These are phyloP conservation scores for Triplophysa yarkandensis DNA, from an alignment of 2,797 vertebrate species.

Conservation along the genomic window DNA sequence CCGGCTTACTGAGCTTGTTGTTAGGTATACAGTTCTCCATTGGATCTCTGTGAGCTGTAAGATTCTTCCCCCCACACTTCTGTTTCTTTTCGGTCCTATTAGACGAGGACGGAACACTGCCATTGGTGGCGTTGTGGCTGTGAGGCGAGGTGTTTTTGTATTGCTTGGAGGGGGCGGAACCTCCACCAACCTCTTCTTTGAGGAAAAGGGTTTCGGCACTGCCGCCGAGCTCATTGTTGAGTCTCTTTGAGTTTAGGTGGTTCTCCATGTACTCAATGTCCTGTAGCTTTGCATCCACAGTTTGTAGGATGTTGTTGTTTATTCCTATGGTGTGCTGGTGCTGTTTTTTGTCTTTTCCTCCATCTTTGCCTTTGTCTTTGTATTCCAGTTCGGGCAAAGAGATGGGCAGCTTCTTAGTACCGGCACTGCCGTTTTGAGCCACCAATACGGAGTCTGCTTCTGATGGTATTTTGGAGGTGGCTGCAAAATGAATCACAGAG, in stretches of 20 bases:
- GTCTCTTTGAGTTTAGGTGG: slow-evolving; percentile 92
- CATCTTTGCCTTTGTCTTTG: slow-evolving; percentile 91
- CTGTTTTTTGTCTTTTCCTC: slow-evolving; percentile 87
- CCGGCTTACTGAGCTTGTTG: slow-evolving; percentile 96
- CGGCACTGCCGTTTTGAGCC: slow-evolving; percentile 89
- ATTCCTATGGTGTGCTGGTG: slow-evolving; percentile 86
- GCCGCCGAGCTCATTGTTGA: slow-evolving; percentile 89
- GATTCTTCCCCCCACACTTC: slow-evolving; percentile 88
- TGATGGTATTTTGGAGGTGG: slow-evolving; percentile 87
- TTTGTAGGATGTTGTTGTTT: slow-evolving; percentile 93
- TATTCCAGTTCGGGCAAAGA: slow-evolving; percentile 94
- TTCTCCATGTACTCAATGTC: slow-evolving; percentile 98
- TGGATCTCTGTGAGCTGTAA: slow-evolving; percentile 85
- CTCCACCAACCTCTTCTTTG: slow-evolving; percentile 69
- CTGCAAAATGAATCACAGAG: slow-evolving; percentile 51
- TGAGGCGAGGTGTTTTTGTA: slow-evolving; percentile 75
- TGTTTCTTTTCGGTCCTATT: slow-evolving; percentile 93
- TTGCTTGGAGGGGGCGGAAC: slow-evolving; percentile 53
- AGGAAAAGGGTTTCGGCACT: slow-evolving; percentile 64
- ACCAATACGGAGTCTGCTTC: slow-evolving; percentile 87
- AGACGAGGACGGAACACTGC: slow-evolving; percentile 84
- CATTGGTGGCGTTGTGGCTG: slow-evolving; percentile 90
- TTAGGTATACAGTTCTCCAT: slow-evolving; percentile 98
- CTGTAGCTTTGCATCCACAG: slow-evolving; percentile 96
- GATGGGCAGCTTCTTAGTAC: slow-evolving; percentile 86